A percentile compares a stretch with the other conserved stretches of the same genome.
Conservation (phyloP, 2,113 vertebrate genomes). For the Ptilonorhynchus violaceus region DNA sequence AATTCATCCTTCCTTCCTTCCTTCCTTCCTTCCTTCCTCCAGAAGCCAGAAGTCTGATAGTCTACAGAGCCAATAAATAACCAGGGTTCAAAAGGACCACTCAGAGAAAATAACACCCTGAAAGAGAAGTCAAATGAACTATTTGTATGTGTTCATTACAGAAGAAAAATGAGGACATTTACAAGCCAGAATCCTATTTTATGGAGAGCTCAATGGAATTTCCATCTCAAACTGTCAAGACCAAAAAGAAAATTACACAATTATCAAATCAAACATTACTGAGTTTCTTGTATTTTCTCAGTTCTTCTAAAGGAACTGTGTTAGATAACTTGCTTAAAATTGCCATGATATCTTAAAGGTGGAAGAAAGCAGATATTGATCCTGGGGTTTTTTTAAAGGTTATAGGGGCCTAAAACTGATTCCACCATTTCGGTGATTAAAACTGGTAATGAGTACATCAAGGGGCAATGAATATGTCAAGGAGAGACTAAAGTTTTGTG, state of each 20-base stretch:
- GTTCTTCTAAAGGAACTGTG: not conserved
- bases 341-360: not conserved
- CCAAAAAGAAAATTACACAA: not conserved
- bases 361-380: not conserved
- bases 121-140: not conserved
- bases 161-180: not conserved
- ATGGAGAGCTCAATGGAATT: not conserved
- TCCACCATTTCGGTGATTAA: not conserved
- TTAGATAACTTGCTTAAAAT: not conserved
- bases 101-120: not conserved
- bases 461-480: not conserved
- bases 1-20: not conserved
- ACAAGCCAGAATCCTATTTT: not conserved
- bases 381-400: not conserved
- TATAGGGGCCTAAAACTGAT: not conserved
- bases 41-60: not conserved
- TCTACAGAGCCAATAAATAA: not conserved
- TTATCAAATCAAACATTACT: not conserved
- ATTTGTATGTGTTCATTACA: not conserved
- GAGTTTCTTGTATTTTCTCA: not conserved
- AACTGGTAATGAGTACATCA: not conserved
- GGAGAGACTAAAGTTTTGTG: not conserved
- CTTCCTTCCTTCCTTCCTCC: not conserved
- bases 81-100: not conserved
- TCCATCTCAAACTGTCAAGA: not conserved